Evolutionary conservation across 2,113 vertebrate species (phyloP), one percentile per base, ranked within the genome.

Genomic region (Dipodomys ordii): DNA sequence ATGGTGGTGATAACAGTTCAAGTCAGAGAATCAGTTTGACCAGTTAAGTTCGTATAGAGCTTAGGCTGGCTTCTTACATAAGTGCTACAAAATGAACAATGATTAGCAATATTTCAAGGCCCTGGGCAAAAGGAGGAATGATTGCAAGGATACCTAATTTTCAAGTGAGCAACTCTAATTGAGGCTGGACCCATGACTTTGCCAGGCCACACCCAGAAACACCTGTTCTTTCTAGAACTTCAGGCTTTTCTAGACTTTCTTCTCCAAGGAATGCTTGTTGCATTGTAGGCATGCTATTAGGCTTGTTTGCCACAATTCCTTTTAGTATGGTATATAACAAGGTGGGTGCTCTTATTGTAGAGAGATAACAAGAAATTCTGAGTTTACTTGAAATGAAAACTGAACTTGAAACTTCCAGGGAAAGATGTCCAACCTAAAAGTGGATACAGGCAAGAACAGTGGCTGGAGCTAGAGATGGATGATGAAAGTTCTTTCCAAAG

Each of bases 11-110:
- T 89, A 44, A 88, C 16, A 72, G 64, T 76, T 88, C 78, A 89
- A 77, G 18, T 83, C 60, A 20, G 46, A 83, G 35, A 65, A 46
- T 87, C n/a, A 73, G 22, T 27, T 73, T 67, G 57, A 80, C 49
- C 46, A 88, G 35, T 6, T 67, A 35, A 23, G 76, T 91, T 74
- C 74, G 30, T 60, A 10, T 6, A 72, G 74, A 28, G 44, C 18
- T 79, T 82, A 65, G 79, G 76, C 64, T 77, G 30, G 28, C 49
- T 49, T 23, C 53, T 93, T 1, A 3, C 12, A 7, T 72, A 64
- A 94, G n/a, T 81, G 6, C 76, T 85, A 28, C 81, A 77, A 73
- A 92, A 84, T 69, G 32, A 28, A 91, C 91, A 68, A 30, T 39
- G 76, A 44, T 60, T 11, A 90, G 28, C 39, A 39, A 39, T 62